These are phyloP conservation scores for Pycnonotus jocosus DNA, from an alignment of 2,113 vertebrate genomes.

Conservation along the genomic window DNA sequence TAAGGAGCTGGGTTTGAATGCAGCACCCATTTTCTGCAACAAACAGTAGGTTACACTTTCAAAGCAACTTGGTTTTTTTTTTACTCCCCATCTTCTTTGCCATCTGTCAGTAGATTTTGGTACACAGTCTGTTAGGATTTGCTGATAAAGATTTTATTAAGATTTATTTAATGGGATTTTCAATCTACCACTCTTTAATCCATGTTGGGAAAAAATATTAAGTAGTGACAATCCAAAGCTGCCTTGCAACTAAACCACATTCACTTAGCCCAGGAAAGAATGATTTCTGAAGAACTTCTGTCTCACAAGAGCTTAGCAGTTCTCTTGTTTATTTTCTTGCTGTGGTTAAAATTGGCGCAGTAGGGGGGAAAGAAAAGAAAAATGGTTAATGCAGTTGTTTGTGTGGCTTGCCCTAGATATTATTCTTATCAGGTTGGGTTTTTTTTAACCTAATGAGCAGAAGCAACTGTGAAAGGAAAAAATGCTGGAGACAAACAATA, in stretches of 20 bases:
- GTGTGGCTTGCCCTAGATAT: constrained; percentile 54
- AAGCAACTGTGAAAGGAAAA: constrained; percentile 20
- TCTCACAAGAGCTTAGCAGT: constrained; percentile 29
- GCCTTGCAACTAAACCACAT: background rate
- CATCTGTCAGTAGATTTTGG: constrained; percentile 40
- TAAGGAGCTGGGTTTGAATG: background rate
- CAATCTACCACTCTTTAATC: constrained; percentile 24
- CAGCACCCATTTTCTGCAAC: background rate
- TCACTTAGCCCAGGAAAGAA: background rate
- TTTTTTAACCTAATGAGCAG: constrained; percentile 33
- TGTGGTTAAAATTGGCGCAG: constrained; percentile 25
- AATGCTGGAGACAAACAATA: constrained; percentile 56
- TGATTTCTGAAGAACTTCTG: constrained; percentile 16
- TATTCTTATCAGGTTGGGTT: background rate
- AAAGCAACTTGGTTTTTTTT: background rate
- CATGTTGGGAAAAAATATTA: constrained; percentile 12
- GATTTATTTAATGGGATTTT: constrained; percentile 46
- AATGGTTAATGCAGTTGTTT: constrained; percentile 46
- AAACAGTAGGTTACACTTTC: background rate
- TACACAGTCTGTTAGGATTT: constrained; percentile 12
- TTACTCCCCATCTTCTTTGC: constrained; percentile 25
- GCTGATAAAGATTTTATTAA: constrained; percentile 38
- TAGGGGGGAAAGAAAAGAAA: background rate
- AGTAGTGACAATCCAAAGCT: background rate
- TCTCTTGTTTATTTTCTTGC: constrained; percentile 6